These are phyloP conservation scores for Cantharis flavilabris DNA, from an alignment of 2,888 invertebrate genomes.

Conservation along the genomic window DNA sequence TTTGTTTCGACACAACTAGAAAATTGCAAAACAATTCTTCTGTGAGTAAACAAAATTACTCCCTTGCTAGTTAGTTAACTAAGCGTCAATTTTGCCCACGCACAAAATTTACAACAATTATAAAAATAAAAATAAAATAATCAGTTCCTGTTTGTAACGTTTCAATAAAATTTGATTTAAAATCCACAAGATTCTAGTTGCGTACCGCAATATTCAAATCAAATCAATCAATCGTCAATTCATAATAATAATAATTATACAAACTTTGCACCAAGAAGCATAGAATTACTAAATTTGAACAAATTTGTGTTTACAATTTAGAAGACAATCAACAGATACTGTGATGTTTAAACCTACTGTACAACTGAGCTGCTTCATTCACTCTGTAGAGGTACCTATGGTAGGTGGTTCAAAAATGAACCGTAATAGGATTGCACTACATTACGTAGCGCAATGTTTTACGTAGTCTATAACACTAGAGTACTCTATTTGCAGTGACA, in stretches of 20 bases:
- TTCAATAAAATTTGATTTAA: not conserved
- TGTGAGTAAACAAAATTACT: not conserved
- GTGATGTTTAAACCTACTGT: constrained; percentile 46
- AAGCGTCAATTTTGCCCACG: not conserved
- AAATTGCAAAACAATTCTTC: not conserved
- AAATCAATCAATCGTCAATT: not conserved
- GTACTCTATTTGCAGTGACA: constrained; percentile 11
- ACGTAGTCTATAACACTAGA: constrained; percentile 16
- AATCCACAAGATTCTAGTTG: not conserved
- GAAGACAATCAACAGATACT: constrained; percentile 33
- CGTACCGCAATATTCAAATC: not conserved
- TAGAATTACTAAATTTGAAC: constrained; percentile 24
- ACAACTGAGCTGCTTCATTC: constrained; percentile 52
- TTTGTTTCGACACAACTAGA: not conserved
- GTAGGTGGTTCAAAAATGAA: constrained; percentile 52
- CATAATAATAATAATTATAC: constrained; percentile 4
- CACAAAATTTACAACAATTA: not conserved
- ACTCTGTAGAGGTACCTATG: constrained; percentile 55
- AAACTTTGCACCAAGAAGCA: constrained; percentile 15
- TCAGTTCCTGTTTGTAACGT: not conserved
- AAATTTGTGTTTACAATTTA: constrained; percentile 26
- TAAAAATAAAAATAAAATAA: not conserved
- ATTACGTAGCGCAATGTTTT: constrained; percentile 41
- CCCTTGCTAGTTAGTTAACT: not conserved
- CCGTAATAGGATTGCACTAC: constrained; percentile 47